Conservation (phyloP, 2,797 vertebrate species). For the Nasua narica region DNA sequence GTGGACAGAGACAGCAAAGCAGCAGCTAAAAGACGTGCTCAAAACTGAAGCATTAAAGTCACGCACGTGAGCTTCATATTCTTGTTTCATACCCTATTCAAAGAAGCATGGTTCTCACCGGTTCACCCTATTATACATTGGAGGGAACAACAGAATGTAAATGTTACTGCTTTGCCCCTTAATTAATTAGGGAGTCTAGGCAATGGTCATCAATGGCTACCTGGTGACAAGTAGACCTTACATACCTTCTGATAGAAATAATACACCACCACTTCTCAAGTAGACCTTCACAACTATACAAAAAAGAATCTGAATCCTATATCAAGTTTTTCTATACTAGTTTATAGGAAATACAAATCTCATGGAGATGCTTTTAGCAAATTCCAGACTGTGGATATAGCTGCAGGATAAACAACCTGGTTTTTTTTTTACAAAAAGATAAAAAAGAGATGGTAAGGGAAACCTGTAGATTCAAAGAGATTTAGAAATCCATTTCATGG, state of each 20-base stretch:
- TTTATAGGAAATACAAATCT: neutral
- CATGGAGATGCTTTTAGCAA: neutral
- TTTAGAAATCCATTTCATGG: neutral
- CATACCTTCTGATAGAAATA: neutral
- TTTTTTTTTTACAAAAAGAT: neutral
- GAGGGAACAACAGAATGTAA: neutral
- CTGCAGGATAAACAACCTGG: neutral
- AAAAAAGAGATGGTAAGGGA: neutral
- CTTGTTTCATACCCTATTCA: no score
- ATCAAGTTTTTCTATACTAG: neutral
- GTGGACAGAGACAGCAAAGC: neutral
- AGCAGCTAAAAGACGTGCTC: fast-evolving
- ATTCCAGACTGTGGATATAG: neutral
- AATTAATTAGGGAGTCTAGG: no score
- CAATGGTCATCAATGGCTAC: neutral
- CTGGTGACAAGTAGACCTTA: neutral
- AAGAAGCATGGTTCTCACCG: fast-evolving
- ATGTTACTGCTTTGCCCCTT: neutral
- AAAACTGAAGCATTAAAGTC: neutral
- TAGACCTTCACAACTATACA: neutral
- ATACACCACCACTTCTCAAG: neutral
- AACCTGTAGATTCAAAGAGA: neutral
- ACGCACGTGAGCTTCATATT: fast-evolving
- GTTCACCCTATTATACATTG: no score
- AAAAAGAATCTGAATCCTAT: neutral